Percentiles rank a stretch among this genome's conserved stretches.
These are phyloP conservation scores for Hyles vespertilio DNA, from an alignment of 1,140 invertebrate genomes.

Conservation along the genomic window DNA sequence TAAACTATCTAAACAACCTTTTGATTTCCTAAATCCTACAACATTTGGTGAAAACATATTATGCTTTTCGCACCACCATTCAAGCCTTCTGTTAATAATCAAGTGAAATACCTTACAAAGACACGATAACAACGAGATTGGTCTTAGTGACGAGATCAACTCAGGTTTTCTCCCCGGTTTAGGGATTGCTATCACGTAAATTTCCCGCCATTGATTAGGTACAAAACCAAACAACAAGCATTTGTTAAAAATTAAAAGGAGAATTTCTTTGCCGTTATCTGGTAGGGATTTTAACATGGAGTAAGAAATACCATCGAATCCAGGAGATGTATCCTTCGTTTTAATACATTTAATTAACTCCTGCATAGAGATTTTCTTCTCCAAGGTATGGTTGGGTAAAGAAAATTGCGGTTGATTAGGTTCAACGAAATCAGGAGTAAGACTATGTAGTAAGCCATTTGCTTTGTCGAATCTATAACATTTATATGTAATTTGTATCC, in stretches of 20 bases:
- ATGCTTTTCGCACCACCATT: no score
- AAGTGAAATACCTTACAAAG: constrained; percentile 31
- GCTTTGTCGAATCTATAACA: no score
- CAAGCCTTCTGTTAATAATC: constrained; percentile 26
- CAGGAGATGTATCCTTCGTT: no score
- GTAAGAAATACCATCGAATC: constrained; percentile 29
- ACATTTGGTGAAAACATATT: no score
- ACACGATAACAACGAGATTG: constrained; percentile 36
- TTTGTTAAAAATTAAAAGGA: constrained; percentile 11
- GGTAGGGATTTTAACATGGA: constrained; percentile 33
- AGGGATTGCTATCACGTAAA: constrained; percentile 19
- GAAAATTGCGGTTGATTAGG: no score
- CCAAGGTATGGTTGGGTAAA: no score
- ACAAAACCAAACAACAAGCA: neutral
- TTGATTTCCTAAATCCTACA: no score
- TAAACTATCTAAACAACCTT: no score
- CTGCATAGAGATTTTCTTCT: constrained; percentile 18
- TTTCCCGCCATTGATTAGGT: constrained; percentile 17
- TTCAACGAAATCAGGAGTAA: no score
- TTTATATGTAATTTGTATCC: no score
- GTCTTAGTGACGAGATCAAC: constrained; percentile 10
- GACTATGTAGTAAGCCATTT: no score
- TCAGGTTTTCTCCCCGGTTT: constrained; percentile 1
- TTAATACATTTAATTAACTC: no score
- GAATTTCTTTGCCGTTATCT: constrained; percentile 12